These are phyloP conservation scores for Heliconius ismenius DNA, from an alignment of 2,888 invertebrate species.

Conservation along the genomic window DNA sequence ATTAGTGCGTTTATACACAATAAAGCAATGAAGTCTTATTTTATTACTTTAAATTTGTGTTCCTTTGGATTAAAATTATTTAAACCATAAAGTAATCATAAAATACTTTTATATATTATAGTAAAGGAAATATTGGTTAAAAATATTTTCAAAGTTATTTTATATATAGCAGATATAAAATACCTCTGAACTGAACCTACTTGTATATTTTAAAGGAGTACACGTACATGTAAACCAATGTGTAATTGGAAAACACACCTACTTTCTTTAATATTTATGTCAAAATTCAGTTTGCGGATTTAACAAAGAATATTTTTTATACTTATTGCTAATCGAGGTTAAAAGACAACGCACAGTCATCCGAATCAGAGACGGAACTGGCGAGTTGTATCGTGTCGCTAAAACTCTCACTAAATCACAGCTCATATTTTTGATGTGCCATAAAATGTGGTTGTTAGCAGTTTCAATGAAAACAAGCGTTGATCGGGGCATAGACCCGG, in stretches of 20 bases:
- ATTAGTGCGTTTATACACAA: conserved; percentile 29
- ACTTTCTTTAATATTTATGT: neutral
- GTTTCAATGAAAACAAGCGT: conserved; percentile 31
- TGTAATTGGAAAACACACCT: too few species aligned
- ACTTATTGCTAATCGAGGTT: conserved; percentile 33
- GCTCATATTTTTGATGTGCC: conserved; percentile 45
- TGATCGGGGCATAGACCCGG: conserved; percentile 17
- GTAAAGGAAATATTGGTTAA: too few species aligned
- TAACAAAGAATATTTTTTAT: neutral
- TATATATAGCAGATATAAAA: too few species aligned
- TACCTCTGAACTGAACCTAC: too few species aligned
- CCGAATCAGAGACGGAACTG: conserved; percentile 49
- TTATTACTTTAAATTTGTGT: neutral
- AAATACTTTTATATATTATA: neutral
- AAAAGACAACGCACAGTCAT: conserved; percentile 39
- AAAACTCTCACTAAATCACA: conserved; percentile 41
- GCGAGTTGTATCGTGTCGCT: conserved; percentile 45
- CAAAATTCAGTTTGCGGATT: neutral
- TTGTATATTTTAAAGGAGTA: too few species aligned
- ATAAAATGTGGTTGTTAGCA: conserved; percentile 33
- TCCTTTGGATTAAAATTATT: neutral
- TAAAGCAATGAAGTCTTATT: conserved; percentile 21
- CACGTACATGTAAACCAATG: too few species aligned
- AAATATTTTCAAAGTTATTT: too few species aligned
- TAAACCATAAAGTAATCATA: neutral